Evolutionary conservation across 2,797 vertebrate genomes (phyloP).

Genomic region (Lindbergichthys nudifrons): DNA sequence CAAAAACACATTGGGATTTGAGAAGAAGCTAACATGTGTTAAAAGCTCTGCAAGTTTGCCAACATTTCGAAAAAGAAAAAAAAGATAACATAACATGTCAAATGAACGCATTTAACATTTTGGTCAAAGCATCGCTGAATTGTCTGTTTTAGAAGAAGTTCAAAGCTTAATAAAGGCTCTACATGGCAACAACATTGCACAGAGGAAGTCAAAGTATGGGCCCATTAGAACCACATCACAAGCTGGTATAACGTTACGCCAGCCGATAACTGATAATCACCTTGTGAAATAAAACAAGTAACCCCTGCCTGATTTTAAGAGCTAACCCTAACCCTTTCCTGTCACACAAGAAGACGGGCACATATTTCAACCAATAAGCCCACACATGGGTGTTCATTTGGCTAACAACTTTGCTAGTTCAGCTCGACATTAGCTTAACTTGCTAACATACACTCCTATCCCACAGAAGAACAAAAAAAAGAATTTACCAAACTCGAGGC

Average conservation of each 20-base stretch:
- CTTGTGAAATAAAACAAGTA: neutral
- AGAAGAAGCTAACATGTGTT: neutral
- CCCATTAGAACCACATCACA: neutral
- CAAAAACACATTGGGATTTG: neutral
- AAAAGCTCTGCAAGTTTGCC: neutral
- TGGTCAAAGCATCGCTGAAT: neutral
- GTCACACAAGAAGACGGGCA: neutral
- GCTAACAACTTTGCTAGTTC: slow-evolving; percentile 23
- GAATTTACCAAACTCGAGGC: neutral
- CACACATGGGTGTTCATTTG: slow-evolving; percentile 7
- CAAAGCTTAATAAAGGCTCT: neutral
- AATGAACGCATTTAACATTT: neutral
- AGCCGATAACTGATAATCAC: neutral
- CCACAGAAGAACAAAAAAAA: neutral
- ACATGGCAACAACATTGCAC: neutral
- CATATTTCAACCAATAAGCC: slow-evolving; percentile 6
- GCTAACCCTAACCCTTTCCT: neutral
- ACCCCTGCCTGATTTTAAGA: fast-evolving
- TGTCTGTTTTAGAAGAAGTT: neutral
- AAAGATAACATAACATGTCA: neutral
- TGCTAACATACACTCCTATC: slow-evolving; percentile 26
- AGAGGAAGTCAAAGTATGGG: slow-evolving; percentile 17
- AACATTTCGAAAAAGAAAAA: neutral
- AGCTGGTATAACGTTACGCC: neutral
- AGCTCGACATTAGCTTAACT: slow-evolving; percentile 48